Evolutionary conservation across 2,113 vertebrate species (phyloP).

Genomic region (Orthonyx spaldingii): DNA sequence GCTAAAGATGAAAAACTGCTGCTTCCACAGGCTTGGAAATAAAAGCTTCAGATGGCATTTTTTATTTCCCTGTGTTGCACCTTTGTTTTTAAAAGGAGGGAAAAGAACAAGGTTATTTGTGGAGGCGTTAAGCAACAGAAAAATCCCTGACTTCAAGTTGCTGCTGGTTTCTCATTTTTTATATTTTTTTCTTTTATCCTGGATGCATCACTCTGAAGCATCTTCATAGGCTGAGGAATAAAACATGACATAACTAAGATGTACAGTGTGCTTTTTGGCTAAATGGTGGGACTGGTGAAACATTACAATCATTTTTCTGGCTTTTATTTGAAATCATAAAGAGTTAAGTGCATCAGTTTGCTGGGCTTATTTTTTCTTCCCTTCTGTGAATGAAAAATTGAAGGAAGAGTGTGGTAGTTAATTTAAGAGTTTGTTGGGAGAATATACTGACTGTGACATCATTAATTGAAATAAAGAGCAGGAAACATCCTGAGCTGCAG

Average conservation of each 20-base stretch:
- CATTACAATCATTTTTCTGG: slow-evolving; percentile 49
- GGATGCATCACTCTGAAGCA: neutral
- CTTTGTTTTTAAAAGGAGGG: slow-evolving; percentile 34
- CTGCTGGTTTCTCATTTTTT: neutral
- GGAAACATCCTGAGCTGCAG: neutral
- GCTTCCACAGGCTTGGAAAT: neutral
- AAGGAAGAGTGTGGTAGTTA: neutral
- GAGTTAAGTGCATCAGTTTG: slow-evolving; percentile 54
- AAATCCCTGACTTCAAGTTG: neutral
- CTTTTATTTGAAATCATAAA: slow-evolving; percentile 62
- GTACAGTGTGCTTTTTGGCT: slow-evolving; percentile 37
- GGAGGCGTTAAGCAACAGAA: neutral
- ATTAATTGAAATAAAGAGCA: slow-evolving; percentile 46
- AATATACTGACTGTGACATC: slow-evolving; percentile 15
- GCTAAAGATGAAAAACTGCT: neutral
- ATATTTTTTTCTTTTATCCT: neutral
- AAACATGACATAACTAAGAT: slow-evolving; percentile 62
- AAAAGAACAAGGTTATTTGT: slow-evolving; percentile 9
- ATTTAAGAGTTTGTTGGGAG: slow-evolving; percentile 40
- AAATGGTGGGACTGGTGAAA: slow-evolving; percentile 2
- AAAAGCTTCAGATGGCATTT: slow-evolving; percentile 1
- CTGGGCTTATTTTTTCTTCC: neutral
- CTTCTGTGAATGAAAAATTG: slow-evolving; percentile 13
- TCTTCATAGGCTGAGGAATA: slow-evolving; percentile 37
- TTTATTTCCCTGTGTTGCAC: neutral